Percentiles rank a stretch among this genome's conserved stretches.
These are phyloP conservation scores for Cariama cristata DNA, from an alignment of 2,113 vertebrate species.

Conservation along the genomic window DNA sequence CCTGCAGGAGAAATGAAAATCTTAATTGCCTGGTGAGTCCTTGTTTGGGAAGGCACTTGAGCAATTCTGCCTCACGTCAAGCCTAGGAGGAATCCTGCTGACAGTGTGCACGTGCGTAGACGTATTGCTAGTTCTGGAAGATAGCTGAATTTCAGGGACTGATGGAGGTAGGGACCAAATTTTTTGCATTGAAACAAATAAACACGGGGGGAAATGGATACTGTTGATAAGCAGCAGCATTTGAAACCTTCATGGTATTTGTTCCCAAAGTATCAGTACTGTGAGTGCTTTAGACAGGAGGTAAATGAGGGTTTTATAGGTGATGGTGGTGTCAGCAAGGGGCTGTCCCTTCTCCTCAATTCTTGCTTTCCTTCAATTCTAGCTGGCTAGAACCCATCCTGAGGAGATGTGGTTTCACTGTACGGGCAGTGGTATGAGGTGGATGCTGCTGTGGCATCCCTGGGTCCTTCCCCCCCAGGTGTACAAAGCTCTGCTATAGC, in stretches of 20 bases:
- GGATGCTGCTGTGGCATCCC: not conserved
- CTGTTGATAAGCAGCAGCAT: not conserved
- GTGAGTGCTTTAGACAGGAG: not conserved
- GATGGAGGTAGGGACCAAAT: not conserved
- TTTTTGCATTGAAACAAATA: not conserved
- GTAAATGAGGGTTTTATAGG: not conserved
- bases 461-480: not conserved
- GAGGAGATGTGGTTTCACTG: not conserved
- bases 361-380: not conserved
- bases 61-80: fast-evolving
- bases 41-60: not conserved
- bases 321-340: not conserved
- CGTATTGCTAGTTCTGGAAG: not conserved
- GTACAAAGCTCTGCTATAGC: not conserved
- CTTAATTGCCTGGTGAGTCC: not conserved
- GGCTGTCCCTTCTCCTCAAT: not conserved
- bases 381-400: not conserved
- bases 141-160: not conserved
- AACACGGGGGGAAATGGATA: not conserved
- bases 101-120: not conserved
- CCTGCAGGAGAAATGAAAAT: not conserved
- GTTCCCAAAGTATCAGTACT: not conserved
- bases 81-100: not conserved
- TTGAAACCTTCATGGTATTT: not conserved
- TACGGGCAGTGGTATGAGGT: fast-evolving